A percentile compares a stretch with the other conserved stretches of the same genome.
Conservation (phyloP, 37 sponge, comb jelly and placozoan genomes). For the Theonella swinhoei region DNA sequence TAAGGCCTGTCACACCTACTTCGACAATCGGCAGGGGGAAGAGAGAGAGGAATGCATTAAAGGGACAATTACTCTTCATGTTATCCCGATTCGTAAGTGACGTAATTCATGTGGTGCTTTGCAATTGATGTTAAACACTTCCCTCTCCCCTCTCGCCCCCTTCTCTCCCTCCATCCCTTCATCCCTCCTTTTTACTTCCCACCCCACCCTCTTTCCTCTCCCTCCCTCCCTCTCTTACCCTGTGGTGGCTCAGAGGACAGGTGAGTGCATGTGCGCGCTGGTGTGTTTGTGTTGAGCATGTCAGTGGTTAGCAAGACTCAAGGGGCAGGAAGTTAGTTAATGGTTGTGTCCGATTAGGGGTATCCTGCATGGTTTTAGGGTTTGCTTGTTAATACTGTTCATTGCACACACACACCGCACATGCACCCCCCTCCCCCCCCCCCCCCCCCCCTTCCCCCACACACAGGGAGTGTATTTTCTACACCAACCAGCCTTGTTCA, state of each 20-base stretch:
- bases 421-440: too few relatives aligned
- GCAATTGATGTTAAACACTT: not conserved
- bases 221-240: not conserved
- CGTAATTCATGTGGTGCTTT: too few relatives aligned
- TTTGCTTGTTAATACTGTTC: too few relatives aligned
- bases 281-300: too few relatives aligned
- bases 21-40: not conserved
- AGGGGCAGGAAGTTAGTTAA: too few relatives aligned
- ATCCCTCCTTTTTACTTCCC: not conserved
- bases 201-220: not conserved
- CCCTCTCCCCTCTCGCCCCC: not conserved
- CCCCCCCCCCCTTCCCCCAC: too few relatives aligned
- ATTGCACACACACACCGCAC: too few relatives aligned
- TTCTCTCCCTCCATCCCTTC: not conserved
- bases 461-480: conserved; percentile 3
- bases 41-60: not conserved
- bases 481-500: not conserved
- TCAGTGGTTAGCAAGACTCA: too few relatives aligned
- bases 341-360: too few relatives aligned
- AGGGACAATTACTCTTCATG: not conserved
- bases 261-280: not conserved
- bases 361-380: too few relatives aligned
- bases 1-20: not conserved
- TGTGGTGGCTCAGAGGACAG: not conserved
- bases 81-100: not conserved